phyloP scores from a whole-genome alignment of 2,797 vertebrate species.

The Cynodonichthys magdalenae region DNA sequence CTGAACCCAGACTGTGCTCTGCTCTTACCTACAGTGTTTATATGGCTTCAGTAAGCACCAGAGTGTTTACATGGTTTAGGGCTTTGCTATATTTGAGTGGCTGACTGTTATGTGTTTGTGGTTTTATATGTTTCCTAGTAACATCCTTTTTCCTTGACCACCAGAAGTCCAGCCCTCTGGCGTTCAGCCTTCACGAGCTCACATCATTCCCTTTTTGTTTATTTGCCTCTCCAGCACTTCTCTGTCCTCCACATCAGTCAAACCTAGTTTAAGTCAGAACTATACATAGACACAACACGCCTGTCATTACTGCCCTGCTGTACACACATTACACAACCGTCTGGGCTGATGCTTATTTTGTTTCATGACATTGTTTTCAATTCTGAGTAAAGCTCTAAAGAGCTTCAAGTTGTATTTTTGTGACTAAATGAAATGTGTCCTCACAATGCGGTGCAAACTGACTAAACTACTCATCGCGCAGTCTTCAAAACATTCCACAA shows the following conservation, averaged over 20 bases:
- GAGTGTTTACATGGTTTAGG: slow-evolving; percentile 37
- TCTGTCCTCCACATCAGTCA: slow-evolving; percentile 34
- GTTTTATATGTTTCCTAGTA: slow-evolving; percentile 35
- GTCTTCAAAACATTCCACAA: no score
- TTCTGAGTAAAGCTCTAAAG: slow-evolving; percentile 5
- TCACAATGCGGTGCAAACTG: not conserved
- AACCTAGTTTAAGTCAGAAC: slow-evolving; percentile 22
- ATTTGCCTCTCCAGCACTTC: slow-evolving; percentile 38
- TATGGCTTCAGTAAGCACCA: slow-evolving; percentile 21
- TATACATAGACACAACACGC: slow-evolving; percentile 50
- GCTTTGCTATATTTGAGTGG: slow-evolving; percentile 46
- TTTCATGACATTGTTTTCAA: slow-evolving; percentile 40
- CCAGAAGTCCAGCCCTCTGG: slow-evolving; percentile 14
- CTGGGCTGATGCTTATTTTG: not conserved
- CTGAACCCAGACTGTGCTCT: no score
- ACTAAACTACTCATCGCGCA: not conserved
- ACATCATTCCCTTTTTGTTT: slow-evolving; percentile 39
- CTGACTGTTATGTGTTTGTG: slow-evolving; percentile 45
- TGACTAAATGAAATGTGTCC: slow-evolving; percentile 1
- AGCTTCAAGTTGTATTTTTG: not conserved
- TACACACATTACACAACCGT: not conserved
- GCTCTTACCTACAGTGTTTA: slow-evolving; percentile 25
- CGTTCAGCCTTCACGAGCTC: slow-evolving; percentile 12
- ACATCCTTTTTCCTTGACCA: slow-evolving; percentile 35
- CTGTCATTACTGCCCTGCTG: slow-evolving; percentile 52